These are phyloP conservation scores for Cossypha heuglini DNA, from an alignment of 2,797 vertebrate species.

Conservation along the genomic window DNA sequence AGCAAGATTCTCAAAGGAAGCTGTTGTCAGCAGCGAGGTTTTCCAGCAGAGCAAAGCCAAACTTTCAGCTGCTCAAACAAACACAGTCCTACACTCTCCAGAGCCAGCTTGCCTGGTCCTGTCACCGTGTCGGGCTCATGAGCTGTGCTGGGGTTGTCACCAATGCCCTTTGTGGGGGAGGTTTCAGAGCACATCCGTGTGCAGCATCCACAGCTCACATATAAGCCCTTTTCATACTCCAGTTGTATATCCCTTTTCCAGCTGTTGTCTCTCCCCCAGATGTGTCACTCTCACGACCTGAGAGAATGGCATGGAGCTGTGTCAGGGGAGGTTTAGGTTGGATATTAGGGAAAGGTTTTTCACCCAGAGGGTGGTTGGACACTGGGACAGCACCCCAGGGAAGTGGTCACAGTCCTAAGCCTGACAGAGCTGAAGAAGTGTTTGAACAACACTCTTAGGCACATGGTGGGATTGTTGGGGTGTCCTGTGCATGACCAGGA, in stretches of 20 bases:
- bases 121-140: fast-evolving
- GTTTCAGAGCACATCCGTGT: neutral
- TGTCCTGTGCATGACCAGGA: neutral
- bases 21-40: conserved; percentile 23
- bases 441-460: fast-evolving
- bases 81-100: neutral
- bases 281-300: neutral
- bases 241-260: neutral
- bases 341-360: neutral
- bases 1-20: conserved; percentile 30
- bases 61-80: neutral
- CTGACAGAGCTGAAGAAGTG: neutral
- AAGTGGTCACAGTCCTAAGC: neutral
- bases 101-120: neutral
- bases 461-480: neutral
- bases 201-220: fast-evolving
- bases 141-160: neutral
- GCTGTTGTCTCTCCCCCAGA: neutral
- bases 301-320: neutral
- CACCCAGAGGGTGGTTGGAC: fast-evolving
- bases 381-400: neutral
- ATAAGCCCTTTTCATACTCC: neutral
- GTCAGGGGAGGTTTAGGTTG: neutral
- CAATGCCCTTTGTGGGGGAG: fast-evolving
- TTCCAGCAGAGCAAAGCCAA: neutral